Percentiles rank a stretch among this genome's conserved stretches.
phyloP scores from a whole-genome alignment of 2,888 invertebrate species.

The Argyra leucocephala region DNA sequence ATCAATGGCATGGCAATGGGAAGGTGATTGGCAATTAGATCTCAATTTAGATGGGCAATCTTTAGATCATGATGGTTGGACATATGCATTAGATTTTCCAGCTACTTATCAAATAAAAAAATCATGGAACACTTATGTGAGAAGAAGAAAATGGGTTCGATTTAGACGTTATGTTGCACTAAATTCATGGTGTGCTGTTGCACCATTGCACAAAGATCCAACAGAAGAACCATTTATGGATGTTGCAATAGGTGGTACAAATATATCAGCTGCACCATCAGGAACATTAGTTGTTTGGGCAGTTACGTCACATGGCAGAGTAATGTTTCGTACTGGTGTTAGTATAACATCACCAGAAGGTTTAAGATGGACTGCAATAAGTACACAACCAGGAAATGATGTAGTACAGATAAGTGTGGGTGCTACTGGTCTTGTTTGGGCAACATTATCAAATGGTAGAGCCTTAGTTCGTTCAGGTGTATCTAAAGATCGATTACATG shows the following conservation, averaged over 20 bases:
- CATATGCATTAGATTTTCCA: constrained; percentile 86
- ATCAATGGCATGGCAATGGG: constrained; percentile 95
- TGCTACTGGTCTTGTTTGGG: constrained; percentile 79
- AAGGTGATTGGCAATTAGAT: constrained; percentile 85
- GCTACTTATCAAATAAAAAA: constrained; percentile 69
- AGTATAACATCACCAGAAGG: constrained; percentile 78
- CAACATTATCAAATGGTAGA: constrained; percentile 71
- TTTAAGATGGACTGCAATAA: constrained; percentile 69
- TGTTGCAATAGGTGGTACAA: constrained; percentile 76
- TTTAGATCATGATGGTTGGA: constrained; percentile 86
- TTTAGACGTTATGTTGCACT: constrained; percentile 79
- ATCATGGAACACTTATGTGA: constrained; percentile 82
- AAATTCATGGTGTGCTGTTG: constrained; percentile 87
- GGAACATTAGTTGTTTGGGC: constrained; percentile 83
- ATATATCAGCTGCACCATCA: constrained; percentile 64
- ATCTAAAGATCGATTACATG: constrained; percentile 56
- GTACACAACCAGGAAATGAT: constrained; percentile 68
- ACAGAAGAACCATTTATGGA: constrained; percentile 89
- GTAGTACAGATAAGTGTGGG: constrained; percentile 79
- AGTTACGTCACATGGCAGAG: constrained; percentile 81
- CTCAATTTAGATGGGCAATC: constrained; percentile 76
- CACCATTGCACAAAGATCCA: constrained; percentile 78
- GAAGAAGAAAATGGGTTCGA: constrained; percentile 81
- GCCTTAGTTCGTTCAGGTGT: constrained; percentile 74
- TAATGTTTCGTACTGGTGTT: constrained; percentile 78